phyloP scores from a whole-genome alignment of 2,888 invertebrate genomes.

The Cryptus viduatorius region DNA sequence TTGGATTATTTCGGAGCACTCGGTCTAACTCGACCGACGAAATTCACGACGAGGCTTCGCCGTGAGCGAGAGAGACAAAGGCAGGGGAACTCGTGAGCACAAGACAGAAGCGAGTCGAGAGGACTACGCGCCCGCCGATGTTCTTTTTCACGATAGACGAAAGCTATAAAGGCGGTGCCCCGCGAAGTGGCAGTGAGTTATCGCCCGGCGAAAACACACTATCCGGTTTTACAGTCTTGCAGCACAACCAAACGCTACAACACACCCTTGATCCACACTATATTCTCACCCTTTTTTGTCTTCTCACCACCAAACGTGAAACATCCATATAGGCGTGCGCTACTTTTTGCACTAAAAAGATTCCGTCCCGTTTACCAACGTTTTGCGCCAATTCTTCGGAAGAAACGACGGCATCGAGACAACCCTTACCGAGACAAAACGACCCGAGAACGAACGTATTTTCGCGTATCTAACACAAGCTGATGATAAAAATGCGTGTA shows the following conservation, averaged over 20 bases:
- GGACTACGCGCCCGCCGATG: constrained; percentile 8
- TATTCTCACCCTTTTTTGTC: constrained; percentile 26
- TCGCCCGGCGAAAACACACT: constrained; percentile 64
- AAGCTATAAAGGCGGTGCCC: constrained; percentile 63
- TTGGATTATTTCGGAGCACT: constrained; percentile 76
- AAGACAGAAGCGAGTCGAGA: constrained; percentile 35
- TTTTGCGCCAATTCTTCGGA: constrained; percentile 35
- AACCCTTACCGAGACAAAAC: constrained; percentile 7
- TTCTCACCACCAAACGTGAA: constrained; percentile 4
- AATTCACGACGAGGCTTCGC: constrained; percentile 56
- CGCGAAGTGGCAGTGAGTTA: constrained; percentile 73
- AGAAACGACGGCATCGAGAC: constrained; percentile 23
- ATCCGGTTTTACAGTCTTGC: constrained; percentile 27
- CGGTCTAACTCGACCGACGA: constrained; percentile 70
- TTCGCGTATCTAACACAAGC: not conserved
- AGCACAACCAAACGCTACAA: not conserved
- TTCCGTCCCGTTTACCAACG: not conserved
- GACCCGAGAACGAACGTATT: not conserved
- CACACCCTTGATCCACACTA: constrained; percentile 1
- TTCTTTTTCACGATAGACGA: constrained; percentile 55
- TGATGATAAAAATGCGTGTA: not conserved
- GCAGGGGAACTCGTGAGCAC: constrained; percentile 31
- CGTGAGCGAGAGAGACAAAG: not conserved
- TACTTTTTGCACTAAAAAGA: not conserved
- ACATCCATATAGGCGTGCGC: constrained; percentile 8